Percentiles rank a stretch among this genome's conserved stretches.
phyloP scores from a whole-genome alignment of 2,797 vertebrate species.

The Epinephelus malabaricus region DNA sequence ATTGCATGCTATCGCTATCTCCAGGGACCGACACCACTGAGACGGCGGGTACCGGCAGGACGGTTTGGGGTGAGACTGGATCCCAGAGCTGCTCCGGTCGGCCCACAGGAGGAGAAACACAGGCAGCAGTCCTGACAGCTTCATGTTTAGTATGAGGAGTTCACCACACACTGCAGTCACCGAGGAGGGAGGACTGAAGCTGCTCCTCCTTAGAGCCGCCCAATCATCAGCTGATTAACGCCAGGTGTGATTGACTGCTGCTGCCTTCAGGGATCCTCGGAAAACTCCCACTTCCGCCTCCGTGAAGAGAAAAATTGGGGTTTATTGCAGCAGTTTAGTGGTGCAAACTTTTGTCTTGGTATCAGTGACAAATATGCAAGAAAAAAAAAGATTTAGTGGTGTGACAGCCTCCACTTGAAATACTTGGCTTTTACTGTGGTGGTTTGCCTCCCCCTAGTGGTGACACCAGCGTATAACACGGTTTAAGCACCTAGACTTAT shows the following conservation, averaged over 20 bases:
- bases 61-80: constrained; percentile 67
- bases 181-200: not conserved
- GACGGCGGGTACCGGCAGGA: constrained; percentile 84
- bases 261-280: constrained; percentile 47
- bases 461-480: not conserved
- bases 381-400: no score
- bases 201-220: not conserved
- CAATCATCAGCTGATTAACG: constrained; percentile 32
- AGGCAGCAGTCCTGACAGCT: not conserved
- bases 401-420: fast-evolving
- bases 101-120: constrained; percentile 47
- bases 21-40: constrained; percentile 84
- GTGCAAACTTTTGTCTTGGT: no score
- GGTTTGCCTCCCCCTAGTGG: not conserved
- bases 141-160: constrained; percentile 43
- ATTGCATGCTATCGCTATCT: constrained; percentile 84
- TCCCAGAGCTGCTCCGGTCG: not conserved
- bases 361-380: no score
- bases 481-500: no score
- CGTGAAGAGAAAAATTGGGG: no score
- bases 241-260: constrained; percentile 41
- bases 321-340: no score
- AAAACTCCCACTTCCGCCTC: not conserved
- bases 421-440: not conserved
- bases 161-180: not conserved